A percentile compares a stretch with the other conserved stretches of the same genome.
These are phyloP conservation scores for Setophaga kirtlandii DNA, from an alignment of 2,113 vertebrate genomes.

Conservation along the genomic window DNA sequence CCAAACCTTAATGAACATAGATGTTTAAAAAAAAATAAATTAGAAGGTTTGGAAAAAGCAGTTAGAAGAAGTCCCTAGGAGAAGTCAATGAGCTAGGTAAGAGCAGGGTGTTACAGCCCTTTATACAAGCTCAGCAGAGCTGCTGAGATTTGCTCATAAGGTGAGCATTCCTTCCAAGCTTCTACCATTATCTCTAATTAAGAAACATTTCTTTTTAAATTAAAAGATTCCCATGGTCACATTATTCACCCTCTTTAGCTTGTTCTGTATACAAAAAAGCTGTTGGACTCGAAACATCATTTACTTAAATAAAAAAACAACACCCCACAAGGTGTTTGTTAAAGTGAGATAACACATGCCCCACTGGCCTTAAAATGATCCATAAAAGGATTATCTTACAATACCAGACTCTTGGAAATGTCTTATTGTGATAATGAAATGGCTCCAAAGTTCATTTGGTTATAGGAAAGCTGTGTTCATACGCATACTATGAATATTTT, in stretches of 20 bases:
- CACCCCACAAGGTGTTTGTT: conserved; percentile 16
- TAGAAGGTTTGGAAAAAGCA: background rate
- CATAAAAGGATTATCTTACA: conserved; percentile 30
- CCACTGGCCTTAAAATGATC: conserved; percentile 13
- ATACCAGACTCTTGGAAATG: background rate
- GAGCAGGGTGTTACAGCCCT: background rate
- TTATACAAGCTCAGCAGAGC: background rate
- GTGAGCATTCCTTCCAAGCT: background rate
- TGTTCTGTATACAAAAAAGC: conserved; percentile 45
- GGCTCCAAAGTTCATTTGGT: conserved; percentile 35
- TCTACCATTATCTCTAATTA: conserved; percentile 22
- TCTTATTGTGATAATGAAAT: conserved; percentile 27
- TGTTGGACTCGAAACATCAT: conserved; percentile 23
- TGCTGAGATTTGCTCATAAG: background rate
- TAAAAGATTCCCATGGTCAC: conserved; percentile 8
- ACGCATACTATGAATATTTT: background rate
- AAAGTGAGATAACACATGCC: conserved; percentile 28
- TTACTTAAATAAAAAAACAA: conserved; percentile 33
- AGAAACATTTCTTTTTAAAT: conserved; percentile 47
- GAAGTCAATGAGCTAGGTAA: background rate
- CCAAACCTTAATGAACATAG: background rate
- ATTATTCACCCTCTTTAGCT: conserved; percentile 29
- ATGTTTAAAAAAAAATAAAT: background rate
- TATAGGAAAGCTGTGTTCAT: background rate
- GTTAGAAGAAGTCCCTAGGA: background rate